Percentiles rank a stretch among this genome's conserved stretches.
Conservation (phyloP, 2,113 vertebrate genomes). For the Oncorhynchus clarkii region DNA sequence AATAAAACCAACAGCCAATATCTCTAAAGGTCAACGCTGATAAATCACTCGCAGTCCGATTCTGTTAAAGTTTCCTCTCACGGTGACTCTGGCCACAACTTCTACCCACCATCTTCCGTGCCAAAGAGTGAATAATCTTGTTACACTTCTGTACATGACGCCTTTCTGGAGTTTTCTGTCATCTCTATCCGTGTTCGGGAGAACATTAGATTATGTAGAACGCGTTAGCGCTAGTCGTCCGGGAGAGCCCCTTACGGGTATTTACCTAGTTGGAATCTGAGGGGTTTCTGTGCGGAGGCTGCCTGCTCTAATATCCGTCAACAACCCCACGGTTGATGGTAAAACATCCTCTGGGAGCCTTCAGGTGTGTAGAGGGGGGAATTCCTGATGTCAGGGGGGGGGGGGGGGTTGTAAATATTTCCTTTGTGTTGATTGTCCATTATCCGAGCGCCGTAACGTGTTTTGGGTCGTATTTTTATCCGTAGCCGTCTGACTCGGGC, state of each 20-base stretch:
- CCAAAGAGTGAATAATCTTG: not conserved
- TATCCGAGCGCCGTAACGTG: slow-evolving; percentile 43
- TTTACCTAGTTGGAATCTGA: slow-evolving; percentile 43
- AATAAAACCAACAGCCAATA: not conserved
- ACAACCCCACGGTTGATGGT: slow-evolving; percentile 42
- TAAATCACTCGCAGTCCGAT: not conserved
- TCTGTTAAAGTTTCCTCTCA: not conserved
- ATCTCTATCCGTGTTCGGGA: not conserved
- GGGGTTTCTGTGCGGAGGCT: slow-evolving; percentile 38
- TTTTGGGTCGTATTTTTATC: slow-evolving; percentile 15
- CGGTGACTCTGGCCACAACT: not conserved
- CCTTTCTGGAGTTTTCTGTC: not conserved
- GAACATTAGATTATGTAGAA: slow-evolving; percentile 35
- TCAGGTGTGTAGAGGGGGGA: slow-evolving; percentile 41
- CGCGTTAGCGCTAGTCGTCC: not conserved
- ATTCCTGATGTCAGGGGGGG: slow-evolving; percentile 56
- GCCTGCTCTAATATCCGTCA: slow-evolving; percentile 66
- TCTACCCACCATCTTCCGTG: no score
- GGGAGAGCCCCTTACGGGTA: slow-evolving; percentile 29
- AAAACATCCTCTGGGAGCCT: slow-evolving; percentile 50
- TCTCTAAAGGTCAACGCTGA: not conserved
- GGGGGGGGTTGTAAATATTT: slow-evolving; percentile 48
- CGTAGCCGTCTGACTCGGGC: slow-evolving; percentile 30
- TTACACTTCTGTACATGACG: not conserved
- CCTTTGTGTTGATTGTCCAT: slow-evolving; percentile 59